phyloP scores from a whole-genome alignment of 92 coral and sea anemone genomes.

The Palythoa grandiflora region DNA sequence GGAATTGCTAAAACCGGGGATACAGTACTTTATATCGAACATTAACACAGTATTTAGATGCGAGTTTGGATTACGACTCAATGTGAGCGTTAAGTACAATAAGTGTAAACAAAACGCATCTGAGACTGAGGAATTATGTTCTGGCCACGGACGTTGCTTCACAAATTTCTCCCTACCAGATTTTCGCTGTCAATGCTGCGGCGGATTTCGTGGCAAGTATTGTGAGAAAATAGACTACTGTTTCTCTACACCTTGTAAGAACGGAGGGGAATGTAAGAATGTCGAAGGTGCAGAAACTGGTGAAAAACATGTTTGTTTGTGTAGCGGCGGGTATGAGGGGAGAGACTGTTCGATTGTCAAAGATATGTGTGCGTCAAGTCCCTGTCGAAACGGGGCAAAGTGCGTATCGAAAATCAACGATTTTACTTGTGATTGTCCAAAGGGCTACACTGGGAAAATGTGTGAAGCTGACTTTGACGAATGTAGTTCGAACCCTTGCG shows the following conservation, averaged over 20 bases:
- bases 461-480: constrained; percentile 86
- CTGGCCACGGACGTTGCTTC: constrained; percentile 84
- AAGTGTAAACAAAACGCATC: constrained; percentile 74
- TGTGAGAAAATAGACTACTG: constrained; percentile 94
- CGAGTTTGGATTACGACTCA: constrained; percentile 94
- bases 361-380: constrained; percentile 88
- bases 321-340: constrained; percentile 91
- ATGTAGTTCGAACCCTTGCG: constrained; percentile 84
- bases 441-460: constrained; percentile 84
- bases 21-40: constrained; percentile 89
- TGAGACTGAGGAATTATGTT: constrained; percentile 59
- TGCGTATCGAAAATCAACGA: constrained; percentile 88
- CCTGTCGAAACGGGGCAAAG: constrained; percentile 82
- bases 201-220: constrained; percentile 93
- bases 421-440: constrained; percentile 83
- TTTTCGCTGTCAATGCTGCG: constrained; percentile 92
- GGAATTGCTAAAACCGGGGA: constrained; percentile 73
- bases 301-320: constrained; percentile 76
- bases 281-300: constrained; percentile 65
- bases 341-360: constrained; percentile 86
- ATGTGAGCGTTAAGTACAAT: constrained; percentile 92
- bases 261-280: constrained; percentile 83
- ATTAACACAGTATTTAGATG: constrained; percentile 93
- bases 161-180: constrained; percentile 83
- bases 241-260: constrained; percentile 91